phyloP scores from a whole-genome alignment of 2,888 invertebrate genomes.

The Ligdia adustata region DNA sequence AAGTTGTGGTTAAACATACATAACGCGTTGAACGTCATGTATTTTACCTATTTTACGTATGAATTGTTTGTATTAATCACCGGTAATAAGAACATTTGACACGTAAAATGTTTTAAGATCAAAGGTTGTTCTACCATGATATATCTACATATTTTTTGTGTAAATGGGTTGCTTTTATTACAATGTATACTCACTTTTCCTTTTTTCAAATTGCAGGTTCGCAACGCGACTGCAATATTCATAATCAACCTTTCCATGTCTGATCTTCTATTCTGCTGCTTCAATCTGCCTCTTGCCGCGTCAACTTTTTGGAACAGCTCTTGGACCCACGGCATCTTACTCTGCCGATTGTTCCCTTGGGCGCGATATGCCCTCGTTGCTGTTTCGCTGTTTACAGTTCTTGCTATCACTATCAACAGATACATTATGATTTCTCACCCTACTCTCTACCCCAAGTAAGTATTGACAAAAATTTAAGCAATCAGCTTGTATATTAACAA shows the following conservation, averaged over 20 bases:
- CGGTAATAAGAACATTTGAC: no score
- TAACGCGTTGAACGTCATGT: no score
- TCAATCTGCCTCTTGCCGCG: constrained; percentile 91
- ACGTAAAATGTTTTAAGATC: no score
- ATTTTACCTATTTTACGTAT: no score
- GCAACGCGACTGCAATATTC: constrained; percentile 92
- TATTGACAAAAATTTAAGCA: no score
- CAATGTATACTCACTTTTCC: no score
- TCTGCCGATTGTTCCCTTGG: constrained; percentile 90
- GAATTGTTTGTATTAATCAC: no score
- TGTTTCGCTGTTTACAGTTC: constrained; percentile 90
- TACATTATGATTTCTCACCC: constrained; percentile 93
- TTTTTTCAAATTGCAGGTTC: constrained; percentile 89
- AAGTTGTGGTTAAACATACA: neutral
- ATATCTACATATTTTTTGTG: no score
- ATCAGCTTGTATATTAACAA: no score
- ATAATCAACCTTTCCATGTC: constrained; percentile 92
- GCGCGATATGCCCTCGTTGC: constrained; percentile 90
- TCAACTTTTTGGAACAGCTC: constrained; percentile 89
- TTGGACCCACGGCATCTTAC: constrained; percentile 87
- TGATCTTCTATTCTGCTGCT: constrained; percentile 91
- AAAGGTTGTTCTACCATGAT: no score
- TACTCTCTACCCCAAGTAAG: constrained; percentile 89
- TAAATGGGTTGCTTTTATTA: no score
- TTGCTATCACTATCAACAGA: constrained; percentile 92